Conservation (phyloP, 2,888 invertebrate genomes). For the Cynaeus angustus region DNA sequence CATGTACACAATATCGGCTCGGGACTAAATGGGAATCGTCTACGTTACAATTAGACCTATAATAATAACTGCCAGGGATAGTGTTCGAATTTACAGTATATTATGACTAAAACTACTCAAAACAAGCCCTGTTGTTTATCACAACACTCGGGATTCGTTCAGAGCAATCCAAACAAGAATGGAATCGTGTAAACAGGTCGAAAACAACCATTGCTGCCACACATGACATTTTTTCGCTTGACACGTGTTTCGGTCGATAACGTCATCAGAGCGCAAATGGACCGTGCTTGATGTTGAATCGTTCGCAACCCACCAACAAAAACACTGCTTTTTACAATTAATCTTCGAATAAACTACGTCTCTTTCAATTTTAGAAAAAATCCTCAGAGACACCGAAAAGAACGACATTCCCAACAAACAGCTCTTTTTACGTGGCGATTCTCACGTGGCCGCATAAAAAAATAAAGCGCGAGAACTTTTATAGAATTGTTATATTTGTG, state of each 20-base stretch:
- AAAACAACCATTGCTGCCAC: constrained; percentile 16
- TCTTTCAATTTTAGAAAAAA: neutral
- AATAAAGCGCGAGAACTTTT: constrained; percentile 19
- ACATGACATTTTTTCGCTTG: constrained; percentile 1
- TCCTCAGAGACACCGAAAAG: constrained; percentile 8
- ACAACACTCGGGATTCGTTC: constrained; percentile 39
- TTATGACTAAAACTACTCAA: constrained; percentile 32
- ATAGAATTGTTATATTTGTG: constrained; percentile 52
- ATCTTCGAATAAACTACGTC: neutral
- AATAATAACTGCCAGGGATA: constrained; percentile 42
- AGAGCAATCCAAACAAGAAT: constrained; percentile 38
- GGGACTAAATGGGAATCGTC: constrained; percentile 41
- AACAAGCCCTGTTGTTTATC: constrained; percentile 45
- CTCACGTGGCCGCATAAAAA: constrained; percentile 31
- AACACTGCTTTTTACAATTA: neutral
- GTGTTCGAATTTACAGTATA: constrained; percentile 36
- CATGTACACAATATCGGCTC: constrained; percentile 34
- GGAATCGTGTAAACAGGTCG: constrained; percentile 43
- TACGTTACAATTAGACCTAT: constrained; percentile 49
- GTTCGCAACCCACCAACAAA: neutral
- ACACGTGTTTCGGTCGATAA: constrained; percentile 31
- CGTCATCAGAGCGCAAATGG: constrained; percentile 33
- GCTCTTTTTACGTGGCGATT: constrained; percentile 10
- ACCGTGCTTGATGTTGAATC: constrained; percentile 6
- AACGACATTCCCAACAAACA: neutral